Evolutionary conservation across 2,888 invertebrate genomes (phyloP).

Genomic region (Sthenelais limicola): DNA sequence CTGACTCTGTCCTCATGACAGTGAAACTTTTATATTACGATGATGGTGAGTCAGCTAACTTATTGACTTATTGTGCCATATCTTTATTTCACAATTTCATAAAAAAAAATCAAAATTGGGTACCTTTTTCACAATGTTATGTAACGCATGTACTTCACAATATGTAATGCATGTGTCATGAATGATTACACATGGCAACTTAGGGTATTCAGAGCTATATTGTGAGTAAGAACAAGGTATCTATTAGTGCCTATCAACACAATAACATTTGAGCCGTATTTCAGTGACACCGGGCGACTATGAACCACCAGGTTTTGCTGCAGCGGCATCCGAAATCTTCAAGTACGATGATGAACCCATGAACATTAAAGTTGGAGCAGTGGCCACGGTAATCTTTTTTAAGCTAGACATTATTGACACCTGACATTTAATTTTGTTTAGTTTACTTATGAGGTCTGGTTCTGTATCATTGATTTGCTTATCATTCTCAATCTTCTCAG

Average conservation of each 20-base stretch:
- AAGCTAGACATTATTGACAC: background rate
- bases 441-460: no score
- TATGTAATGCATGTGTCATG: no score
- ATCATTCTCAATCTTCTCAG: conserved; percentile 42
- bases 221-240: no score
- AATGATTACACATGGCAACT: no score
- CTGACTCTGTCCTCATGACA: conserved; percentile 71
- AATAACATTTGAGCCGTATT: conserved; percentile 30
- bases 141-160: no score
- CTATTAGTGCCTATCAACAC: no score
- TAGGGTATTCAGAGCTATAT: no score
- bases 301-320: conserved; percentile 72
- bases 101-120: no score
- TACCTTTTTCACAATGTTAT: no score
- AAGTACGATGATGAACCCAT: conserved; percentile 68
- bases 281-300: conserved; percentile 72
- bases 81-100: no score
- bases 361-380: conserved; percentile 72
- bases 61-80: no score
- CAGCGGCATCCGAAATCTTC: conserved; percentile 63
- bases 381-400: conserved; percentile 63
- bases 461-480: background rate
- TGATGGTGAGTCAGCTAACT: conserved; percentile 67
- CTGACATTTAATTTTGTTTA: no score
- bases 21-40: conserved; percentile 74